Base-by-base conservation (phyloP, 2,113 vertebrate species). In the Cheilinus undulatus region DNA sequence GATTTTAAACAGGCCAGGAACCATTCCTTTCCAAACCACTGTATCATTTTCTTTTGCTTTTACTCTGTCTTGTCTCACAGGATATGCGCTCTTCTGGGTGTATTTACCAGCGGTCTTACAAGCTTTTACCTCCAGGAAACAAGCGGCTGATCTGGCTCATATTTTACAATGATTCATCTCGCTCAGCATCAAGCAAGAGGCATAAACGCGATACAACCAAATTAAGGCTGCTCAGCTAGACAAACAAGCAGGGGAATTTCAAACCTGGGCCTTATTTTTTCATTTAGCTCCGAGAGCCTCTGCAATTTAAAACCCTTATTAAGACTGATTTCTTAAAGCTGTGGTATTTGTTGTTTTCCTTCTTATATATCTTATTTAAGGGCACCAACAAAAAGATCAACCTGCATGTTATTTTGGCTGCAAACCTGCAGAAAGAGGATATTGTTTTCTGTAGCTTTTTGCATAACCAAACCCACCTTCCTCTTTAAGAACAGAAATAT, bases 151-250 rank as follows among this genome's bases (percentile, higher is more conserved):
- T 91, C 83, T 86, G 77, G 72, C 82, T 89, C 84, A 87, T 90
- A 84, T 89, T 87, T 88, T 90, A 88, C 86, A 84, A 84, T 92
- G 87, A 91, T 88, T 91, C 91, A 92, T 90, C 89, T 86, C 36
- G 67, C 83, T 78, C 65, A 66, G 75, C 76, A 83, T 86, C 84
- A 86, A 88, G 84, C 81, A 90, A 10, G 69, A 90, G 82, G 83
- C 87, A 87, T 66, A 86, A 83, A 82, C 76, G 76, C 46, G 71
- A 88, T 89, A 86, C 83, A 88, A 90, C 84, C 78, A 89, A 90
- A 93, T 92, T 88, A 92, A 90, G 86, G 77, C 77, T 30, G 56
- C 82, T 87, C 84, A 88, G 78, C 70, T 86, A 86, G 83, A 88
- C 87, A 89, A 92, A 91, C 84, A 90, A 89, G 83, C 86, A 59